Base-by-base conservation (phyloP, 92 coral and sea anemone species). In the Galaxea fascicularis region DNA sequence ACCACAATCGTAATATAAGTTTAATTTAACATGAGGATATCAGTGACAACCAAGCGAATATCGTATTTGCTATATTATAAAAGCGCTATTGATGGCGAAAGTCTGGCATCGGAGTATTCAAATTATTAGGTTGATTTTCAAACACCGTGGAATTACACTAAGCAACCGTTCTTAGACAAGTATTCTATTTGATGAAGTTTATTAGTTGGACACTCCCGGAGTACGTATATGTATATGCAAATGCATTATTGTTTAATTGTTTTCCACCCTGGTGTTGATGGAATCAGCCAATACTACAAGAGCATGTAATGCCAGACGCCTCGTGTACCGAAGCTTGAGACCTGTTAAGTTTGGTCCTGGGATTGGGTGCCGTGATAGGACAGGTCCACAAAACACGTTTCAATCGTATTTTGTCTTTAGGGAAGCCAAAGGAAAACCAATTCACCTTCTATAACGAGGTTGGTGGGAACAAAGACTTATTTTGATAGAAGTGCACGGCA, bases 141-240 rank as follows among this genome's bases (percentile, higher is more conserved):
- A 30, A 57, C 29, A 21, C 58, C 30, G n/a, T 29, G 31, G n/a
- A n/a, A n/a, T n/a, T 1, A 20, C 24, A n/a, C 44, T 13, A 13
- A 45, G 25, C 18, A 41, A 39, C 22, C 35, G 7, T 26, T 52
- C n/a, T 25, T 39, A 18, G 26, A 79, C 84, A 51, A 49, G 47
- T 74, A 39, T 12, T 45, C 17, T 56, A 79, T 65, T 66, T 30
- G 47, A 79, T 79, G 65, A 65, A 44, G 75, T 66, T 65, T 30
- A 62, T 62, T 63, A 62, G 4, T 56, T 56, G 4, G 24, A 4
- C 62, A 15, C 66, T 27, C 4, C 70, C 70, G 20, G 41, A 27
- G 28, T n/a, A 10, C 31, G 15, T 52, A 29, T 65, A 67, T 66
- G 8, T 52, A 30, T 67, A 79, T 79, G 84, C 84, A 65, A 79